Base-by-base conservation (phyloP, 2,113 vertebrate genomes). In the Picathartes gymnocephalus region DNA sequence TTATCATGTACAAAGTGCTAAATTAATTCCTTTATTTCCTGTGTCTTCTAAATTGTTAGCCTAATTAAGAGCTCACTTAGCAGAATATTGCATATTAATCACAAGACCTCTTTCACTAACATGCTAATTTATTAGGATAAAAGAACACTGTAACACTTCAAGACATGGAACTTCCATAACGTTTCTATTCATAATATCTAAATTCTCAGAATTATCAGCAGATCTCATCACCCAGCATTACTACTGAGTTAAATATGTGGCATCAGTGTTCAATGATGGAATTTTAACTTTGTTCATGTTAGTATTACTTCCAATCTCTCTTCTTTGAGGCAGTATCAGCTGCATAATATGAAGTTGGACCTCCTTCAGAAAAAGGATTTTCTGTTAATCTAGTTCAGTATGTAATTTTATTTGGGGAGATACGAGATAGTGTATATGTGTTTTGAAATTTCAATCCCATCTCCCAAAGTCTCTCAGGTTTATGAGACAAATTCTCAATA, bases 21-120 rank as follows among this genome's bases (percentile, higher is more conserved):
- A 92, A 92, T 96, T 95, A 97, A 97, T 91, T 91, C 92, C 77
- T 96, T 56, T 81, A 35, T 93, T 93, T 96, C 71, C 66, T 71
- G 40, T 93, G 61, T 53, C 89, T 86, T 91, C 37, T 68, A 72
- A 96, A 78, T 91, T 79, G 39, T 42, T 86, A 64, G 18, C 33
- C 50, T 95, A 93, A 96, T 95, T 83, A 88, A 81, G 50, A 81
- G 30, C 39, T 94, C 68, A 47, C 58, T 86, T 70, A 90, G 65
- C 45, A 93, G 85, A 92, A 79, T 68, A 78, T 54, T 65, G 54
- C 58, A 51, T 91, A 37, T 47, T 76, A 93, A 95, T 85, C 53
- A 39, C 44, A 37, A 82, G 71, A 30, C 17, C 37, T 82, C 71
- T 88, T 69, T 81, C 70, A 89, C 71, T 81, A 90, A 48, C 31